Base-by-base conservation (phyloP, 2,113 vertebrate species). In the Takifugu bimaculatus region DNA sequence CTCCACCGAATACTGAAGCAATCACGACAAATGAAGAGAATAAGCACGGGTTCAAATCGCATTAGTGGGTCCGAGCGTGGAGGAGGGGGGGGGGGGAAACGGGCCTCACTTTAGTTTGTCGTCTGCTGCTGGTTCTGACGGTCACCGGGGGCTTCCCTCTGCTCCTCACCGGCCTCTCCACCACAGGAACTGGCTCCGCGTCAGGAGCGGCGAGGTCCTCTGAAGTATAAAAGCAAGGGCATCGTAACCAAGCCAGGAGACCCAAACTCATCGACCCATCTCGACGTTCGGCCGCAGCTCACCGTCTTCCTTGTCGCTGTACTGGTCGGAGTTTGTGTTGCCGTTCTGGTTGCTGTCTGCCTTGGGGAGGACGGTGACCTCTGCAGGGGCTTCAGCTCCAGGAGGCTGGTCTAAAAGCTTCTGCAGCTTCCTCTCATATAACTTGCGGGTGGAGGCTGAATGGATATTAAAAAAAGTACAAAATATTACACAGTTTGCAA, bases 221-320 rank as follows among this genome's bases (percentile, higher is more conserved):
- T 90, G 60, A 15, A 63, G 26, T 50, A 39, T 6, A 50, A 39
- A 39, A 39, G 35, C 11, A 10, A 39, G 35, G 11, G 7, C 35
- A 11, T 39, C 35, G 11, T 13, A 11, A 42, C 70, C 14, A 25
- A 28, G 54, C 13, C 11, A 2, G 14, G 25, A 1, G 2, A 63
- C n/a, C 13, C 26, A 60, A 55, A 14, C 9, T 58, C 57, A 48
- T 2, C 13, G 13, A 58, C 1, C 62, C 35, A 2, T 20, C 56
- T 14, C n/a, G 26, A 15, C 9, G 11, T 13, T 47, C 5, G 0
- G 9, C 53, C 12, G n/a, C 29, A 39, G 12, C 79, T 81, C 68
- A 98, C 96, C 96, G 76, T 96, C 95, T 74, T 98, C 96, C 44
- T 93, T 97, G 91, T 98, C 96, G 70, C 96, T 98, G 84, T 97